Evolutionary conservation across 2,888 invertebrate species (phyloP), one percentile per base, ranked within the genome.

Genomic region (Brachylomia viminalis): DNA sequence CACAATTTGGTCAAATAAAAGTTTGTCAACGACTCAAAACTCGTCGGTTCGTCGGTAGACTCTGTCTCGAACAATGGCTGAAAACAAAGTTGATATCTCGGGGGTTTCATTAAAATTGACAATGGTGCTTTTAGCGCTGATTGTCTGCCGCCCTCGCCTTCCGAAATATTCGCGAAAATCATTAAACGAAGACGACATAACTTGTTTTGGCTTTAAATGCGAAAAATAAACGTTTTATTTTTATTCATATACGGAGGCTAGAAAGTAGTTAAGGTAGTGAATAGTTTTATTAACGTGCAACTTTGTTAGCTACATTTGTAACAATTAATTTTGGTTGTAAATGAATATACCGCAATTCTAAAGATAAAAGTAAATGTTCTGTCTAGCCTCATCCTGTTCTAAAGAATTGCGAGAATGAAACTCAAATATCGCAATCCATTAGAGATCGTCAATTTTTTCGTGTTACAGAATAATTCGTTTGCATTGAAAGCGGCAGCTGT

Each of bases 21-120:
- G 83, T 87, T 86, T 76, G 67, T 54, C 23, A 52, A 47, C 47
- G 30, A 81, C 69, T 83, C 75, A 49, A 82, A 85, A 79, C 68
- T 79, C 83, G 72, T 54, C 62, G 27, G 67, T 56, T 67, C 67
- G 58, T 47, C 72, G 72, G 59, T 75, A 79, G 82, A 68, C 73
- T 58, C 27, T 56, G 65, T 79, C 76, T 75, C 76, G 65, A 65
- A 87, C 85, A 87, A 86, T 83, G 73, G 79, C 71, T 72, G 61
- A 79, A 86, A 83, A 89, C 89, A 89, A 90, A 90, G 88, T 90
- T 90, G 81, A 86, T 89, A 89, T 89, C 90, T 86, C 80, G 75
- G 77, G 75, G 74, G 86, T 90, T 90, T 89, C 90, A 90, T 90
- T 90, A 90, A 90, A 87, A 87, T 85, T 87, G 85, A 90, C 90